Percentiles rank a stretch among this genome's conserved stretches.
Evolutionary conservation across 2,888 invertebrate species (phyloP).

Genomic region (Ennomos erosarius): DNA sequence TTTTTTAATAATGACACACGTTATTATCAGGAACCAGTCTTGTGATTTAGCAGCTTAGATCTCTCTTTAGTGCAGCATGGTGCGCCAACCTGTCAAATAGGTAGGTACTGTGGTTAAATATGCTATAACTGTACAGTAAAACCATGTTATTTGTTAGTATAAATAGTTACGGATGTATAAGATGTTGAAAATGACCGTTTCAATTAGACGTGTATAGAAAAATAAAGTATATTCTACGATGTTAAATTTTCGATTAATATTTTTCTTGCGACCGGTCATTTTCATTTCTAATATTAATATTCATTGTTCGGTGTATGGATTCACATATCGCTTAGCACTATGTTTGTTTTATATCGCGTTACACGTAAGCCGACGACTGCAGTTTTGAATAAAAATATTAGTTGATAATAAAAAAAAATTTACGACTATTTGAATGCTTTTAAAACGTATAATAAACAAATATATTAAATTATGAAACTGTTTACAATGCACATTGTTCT

Average conservation of each 20-base stretch:
- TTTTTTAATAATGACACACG: no score
- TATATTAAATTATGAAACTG: conserved; percentile 47
- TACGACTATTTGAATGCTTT: conserved; percentile 45
- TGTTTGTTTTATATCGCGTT: conserved; percentile 45
- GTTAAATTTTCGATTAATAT: neutral
- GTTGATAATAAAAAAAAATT: conserved; percentile 43
- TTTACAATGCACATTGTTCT: conserved; percentile 65
- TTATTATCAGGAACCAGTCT: conserved; percentile 35
- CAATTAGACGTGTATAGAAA: neutral
- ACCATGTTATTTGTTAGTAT: neutral
- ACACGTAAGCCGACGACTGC: conserved; percentile 55
- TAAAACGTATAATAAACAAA: conserved; percentile 42
- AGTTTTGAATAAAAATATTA: conserved; percentile 52
- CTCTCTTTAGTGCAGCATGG: neutral
- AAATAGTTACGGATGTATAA: neutral
- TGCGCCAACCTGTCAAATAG: neutral
- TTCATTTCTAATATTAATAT: conserved; percentile 9
- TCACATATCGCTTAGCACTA: conserved; percentile 27
- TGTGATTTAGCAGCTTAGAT: conserved; percentile 20
- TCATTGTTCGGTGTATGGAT: conserved; percentile 43
- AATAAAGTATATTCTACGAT: neutral
- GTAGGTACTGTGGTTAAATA: conserved; percentile 6
- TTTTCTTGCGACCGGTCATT: conserved; percentile 9
- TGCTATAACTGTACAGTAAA: neutral
- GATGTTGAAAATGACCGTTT: conserved; percentile 10